Conservation (phyloP, 2,797 vertebrate genomes). For the Sparus aurata region DNA sequence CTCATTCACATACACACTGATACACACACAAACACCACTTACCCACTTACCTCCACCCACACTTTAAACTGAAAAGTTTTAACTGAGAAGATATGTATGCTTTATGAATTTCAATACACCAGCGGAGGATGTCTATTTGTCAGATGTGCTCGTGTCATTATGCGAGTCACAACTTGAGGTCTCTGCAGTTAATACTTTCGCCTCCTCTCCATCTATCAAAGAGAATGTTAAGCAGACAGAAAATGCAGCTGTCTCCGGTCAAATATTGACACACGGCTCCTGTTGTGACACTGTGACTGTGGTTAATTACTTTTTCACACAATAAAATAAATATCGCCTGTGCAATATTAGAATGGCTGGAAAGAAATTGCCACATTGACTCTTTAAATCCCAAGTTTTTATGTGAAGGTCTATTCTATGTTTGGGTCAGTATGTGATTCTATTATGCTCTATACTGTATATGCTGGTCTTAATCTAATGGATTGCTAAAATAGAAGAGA, state of each 20-base stretch:
- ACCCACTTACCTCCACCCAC: constrained; percentile 19
- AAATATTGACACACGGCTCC: constrained; percentile 63
- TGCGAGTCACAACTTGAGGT: constrained; percentile 70
- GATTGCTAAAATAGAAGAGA: not conserved
- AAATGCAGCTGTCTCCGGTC: constrained; percentile 56
- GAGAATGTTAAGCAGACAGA: constrained; percentile 66
- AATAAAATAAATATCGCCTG: constrained; percentile 58
- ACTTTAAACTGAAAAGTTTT: constrained; percentile 64
- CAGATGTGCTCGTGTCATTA: constrained; percentile 65
- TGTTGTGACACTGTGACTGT: constrained; percentile 62
- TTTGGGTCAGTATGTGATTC: not conserved
- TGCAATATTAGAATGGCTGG: constrained; percentile 23
- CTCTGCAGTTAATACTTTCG: constrained; percentile 62
- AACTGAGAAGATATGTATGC: constrained; percentile 46
- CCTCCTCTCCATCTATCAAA: constrained; percentile 62
- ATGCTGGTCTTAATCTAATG: not conserved
- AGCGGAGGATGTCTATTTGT: constrained; percentile 47
- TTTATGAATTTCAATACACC: constrained; percentile 62
- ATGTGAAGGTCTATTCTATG: not conserved
- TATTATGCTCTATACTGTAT: not conserved
- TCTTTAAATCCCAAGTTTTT: constrained; percentile 36
- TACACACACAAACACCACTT: constrained; percentile 13
- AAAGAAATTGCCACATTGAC: constrained; percentile 43
- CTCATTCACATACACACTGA: constrained; percentile 7
- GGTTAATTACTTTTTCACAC: constrained; percentile 67